phyloP scores from a whole-genome alignment of 2,113 vertebrate genomes.

The Ceyx margarethae region DNA sequence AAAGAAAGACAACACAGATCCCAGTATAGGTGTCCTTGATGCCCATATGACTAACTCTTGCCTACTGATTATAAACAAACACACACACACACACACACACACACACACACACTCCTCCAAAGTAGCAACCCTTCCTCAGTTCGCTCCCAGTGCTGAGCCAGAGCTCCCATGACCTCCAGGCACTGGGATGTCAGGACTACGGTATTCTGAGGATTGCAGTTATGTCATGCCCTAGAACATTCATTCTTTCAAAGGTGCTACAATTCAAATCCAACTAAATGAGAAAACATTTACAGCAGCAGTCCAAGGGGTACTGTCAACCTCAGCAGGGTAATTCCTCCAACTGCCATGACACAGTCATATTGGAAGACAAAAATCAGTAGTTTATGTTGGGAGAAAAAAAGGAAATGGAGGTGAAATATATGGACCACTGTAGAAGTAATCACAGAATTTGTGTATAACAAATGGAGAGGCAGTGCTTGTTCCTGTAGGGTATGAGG shows the following conservation, averaged over 20 bases:
- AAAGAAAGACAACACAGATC: not conserved
- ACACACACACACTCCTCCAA: not conserved
- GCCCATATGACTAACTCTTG: not conserved
- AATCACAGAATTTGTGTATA: fast-evolving
- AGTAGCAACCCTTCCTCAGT: not conserved
- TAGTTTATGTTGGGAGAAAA: not conserved
- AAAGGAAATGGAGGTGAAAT: not conserved
- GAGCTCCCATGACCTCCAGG: not conserved
- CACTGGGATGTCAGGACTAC: fast-evolving
- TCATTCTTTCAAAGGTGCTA: not conserved
- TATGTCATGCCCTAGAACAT: fast-evolving
- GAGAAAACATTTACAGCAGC: not conserved
- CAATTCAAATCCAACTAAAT: not conserved
- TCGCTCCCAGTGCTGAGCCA: not conserved
- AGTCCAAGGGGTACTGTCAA: not conserved
- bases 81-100: not conserved
- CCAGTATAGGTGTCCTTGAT: not conserved
- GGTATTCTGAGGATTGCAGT: not conserved
- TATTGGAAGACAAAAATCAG: not conserved
- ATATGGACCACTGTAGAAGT: not conserved
- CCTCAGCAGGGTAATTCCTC: not conserved
- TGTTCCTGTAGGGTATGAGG: not conserved
- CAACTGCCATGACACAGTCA: not conserved
- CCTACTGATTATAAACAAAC: not conserved
- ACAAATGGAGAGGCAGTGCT: not conserved